Evolutionary conservation across 2,888 invertebrate species (phyloP).

Genomic region (Chouioia cunea): DNA sequence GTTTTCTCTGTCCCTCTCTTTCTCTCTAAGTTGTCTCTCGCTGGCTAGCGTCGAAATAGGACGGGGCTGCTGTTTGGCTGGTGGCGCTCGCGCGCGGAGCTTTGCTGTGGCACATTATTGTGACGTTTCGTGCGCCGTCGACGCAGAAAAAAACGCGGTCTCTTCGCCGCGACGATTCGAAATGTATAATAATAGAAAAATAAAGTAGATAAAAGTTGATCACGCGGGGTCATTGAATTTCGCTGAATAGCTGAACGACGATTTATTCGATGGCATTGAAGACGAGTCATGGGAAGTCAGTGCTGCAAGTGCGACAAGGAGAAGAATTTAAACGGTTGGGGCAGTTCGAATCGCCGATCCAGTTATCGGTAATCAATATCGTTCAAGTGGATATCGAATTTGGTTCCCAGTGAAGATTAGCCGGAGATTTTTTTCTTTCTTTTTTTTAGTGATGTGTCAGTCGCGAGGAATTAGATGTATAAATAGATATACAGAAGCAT

Average conservation of each 20-base stretch:
- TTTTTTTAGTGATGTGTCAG: background rate
- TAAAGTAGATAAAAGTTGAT: background rate
- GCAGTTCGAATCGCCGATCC: slow-evolving; percentile 54
- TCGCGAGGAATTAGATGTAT: too few species aligned
- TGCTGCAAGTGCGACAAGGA: slow-evolving; percentile 67
- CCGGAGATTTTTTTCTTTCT: slow-evolving; percentile 13
- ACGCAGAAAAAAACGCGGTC: background rate
- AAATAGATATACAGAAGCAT: too few species aligned
- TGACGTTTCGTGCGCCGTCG: slow-evolving; percentile 42
- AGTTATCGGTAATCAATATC: slow-evolving; percentile 49
- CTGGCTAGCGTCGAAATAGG: slow-evolving; percentile 36
- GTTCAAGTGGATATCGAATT: background rate
- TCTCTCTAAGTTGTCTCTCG: too few species aligned
- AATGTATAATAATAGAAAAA: background rate
- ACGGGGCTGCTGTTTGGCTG: slow-evolving; percentile 34
- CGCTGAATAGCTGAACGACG: background rate
- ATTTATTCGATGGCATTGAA: slow-evolving; percentile 12
- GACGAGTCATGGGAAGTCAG: slow-evolving; percentile 63
- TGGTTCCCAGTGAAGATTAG: background rate
- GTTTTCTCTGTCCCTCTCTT: too few species aligned
- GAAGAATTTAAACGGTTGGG: slow-evolving; percentile 55
- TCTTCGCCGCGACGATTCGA: background rate
- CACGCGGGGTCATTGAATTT: too few species aligned
- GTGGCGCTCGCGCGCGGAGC: slow-evolving; percentile 23
- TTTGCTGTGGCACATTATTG: slow-evolving; percentile 32